Base-by-base conservation (phyloP, 2,797 vertebrate genomes). In the Rhinella marina region DNA sequence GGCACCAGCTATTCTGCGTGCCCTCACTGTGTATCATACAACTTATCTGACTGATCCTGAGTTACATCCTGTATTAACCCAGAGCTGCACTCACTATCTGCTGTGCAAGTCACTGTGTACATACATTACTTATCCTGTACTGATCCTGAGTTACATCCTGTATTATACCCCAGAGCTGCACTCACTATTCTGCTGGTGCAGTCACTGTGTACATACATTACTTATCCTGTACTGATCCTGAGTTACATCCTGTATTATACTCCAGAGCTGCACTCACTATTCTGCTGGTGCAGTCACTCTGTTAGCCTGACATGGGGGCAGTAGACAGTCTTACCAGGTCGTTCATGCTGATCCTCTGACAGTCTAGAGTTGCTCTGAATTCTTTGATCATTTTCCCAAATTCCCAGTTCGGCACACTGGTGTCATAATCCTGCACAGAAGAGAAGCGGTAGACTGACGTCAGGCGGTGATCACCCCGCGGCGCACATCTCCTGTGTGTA, bases 341-440 rank as follows among this genome's bases (percentile, higher is more conserved):
- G 32, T 89, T 90, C 56, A 95, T 25, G 82, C 94, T 94, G 84
- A 98, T 62, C 0, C 96, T 96, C 19, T 92, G 93, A 90, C 94
- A 96, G 85, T 97, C 94, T 93, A 99, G 80, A 48, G 95, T 97
- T 85, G 96, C 94, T 91, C 96, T 94, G 92, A 97, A 98, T 50
- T 98, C 96, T 90, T 96, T 95, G 90, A 99, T 98, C 98, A 99
- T 99, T 27, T 94, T 95, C 59, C 96, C 96, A 92, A 99, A 99
- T 91, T 98, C 97, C 95, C 97, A 97, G 91, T 99, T 97, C 84
- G 97, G 97, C 80, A 94, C 94, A 86, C 90, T 94, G 64, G 62
- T 91, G 82, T 98, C 97, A 87, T 91, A 95, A 80, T 96, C 97
- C 98, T 99, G 91, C 73, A 85, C 7, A n/a, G 7, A n/a, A 62